Evolutionary conservation across 2,888 invertebrate species (phyloP).

Genomic region (Acleris emargana): DNA sequence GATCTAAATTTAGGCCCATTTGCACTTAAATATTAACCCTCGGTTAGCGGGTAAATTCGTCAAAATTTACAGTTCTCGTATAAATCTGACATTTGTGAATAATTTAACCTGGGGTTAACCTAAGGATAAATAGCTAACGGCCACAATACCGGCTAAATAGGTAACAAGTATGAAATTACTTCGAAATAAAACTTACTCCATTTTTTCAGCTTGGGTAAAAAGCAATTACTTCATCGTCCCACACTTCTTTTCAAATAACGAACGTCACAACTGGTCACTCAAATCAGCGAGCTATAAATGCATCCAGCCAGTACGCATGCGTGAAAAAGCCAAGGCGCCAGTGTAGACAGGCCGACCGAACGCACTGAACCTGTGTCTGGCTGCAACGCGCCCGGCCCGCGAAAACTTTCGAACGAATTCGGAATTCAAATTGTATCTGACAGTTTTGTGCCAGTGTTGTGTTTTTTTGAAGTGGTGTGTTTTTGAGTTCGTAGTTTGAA

Average conservation of each 20-base stretch:
- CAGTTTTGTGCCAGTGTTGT: conserved; percentile 25
- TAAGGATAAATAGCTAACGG: no score
- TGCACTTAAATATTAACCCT: no score
- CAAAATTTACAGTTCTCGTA: no score
- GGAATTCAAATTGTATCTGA: conserved; percentile 3
- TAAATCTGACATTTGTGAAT: no score
- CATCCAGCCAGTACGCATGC: conserved; percentile 33
- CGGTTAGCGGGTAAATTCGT: no score
- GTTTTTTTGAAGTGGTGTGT: conserved; percentile 23
- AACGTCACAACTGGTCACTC: conserved; percentile 15
- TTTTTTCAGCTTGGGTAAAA: background rate
- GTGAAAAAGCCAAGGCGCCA: conserved; percentile 28
- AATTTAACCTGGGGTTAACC: no score
- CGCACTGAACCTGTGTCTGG: conserved; percentile 16
- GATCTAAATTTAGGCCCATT: no score
- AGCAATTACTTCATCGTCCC: conserved; percentile 3
- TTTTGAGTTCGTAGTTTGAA: conserved; percentile 1
- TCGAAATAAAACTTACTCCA: no score
- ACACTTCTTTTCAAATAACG: conserved; percentile 24
- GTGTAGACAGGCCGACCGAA: conserved; percentile 15
- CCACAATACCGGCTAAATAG: no score
- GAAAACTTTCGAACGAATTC: conserved; percentile 29
- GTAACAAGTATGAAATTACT: no score
- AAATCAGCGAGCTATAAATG: conserved; percentile 23
- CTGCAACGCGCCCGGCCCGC: conserved; percentile 12